Percentiles rank a stretch among this genome's conserved stretches.
Conservation (phyloP, 2,888 invertebrate species). For the Phyto melanocephala region DNA sequence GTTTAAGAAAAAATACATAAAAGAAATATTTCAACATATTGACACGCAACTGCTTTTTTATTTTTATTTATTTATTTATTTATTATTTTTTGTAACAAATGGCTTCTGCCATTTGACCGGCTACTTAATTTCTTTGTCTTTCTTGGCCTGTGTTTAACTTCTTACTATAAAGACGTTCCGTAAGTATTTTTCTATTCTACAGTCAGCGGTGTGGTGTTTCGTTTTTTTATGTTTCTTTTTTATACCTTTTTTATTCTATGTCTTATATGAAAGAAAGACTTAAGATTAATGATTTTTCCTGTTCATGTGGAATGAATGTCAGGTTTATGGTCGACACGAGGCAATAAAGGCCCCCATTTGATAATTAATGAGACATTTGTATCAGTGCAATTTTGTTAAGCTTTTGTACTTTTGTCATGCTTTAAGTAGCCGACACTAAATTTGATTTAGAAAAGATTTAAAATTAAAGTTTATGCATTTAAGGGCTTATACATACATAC, state of each 20-base stretch:
- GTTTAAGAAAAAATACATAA: conserved; percentile 13
- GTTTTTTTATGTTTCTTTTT: no score
- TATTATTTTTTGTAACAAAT: conserved; percentile 32
- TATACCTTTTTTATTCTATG: conserved; percentile 1
- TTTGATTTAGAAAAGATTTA: neutral
- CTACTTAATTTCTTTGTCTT: neutral
- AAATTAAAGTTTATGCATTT: neutral
- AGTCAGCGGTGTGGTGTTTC: conserved; percentile 38
- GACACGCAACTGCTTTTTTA: conserved; percentile 50
- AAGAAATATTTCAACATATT: conserved; percentile 44
- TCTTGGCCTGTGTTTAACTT: neutral
- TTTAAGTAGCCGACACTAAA: conserved; percentile 7
- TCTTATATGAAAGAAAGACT: neutral
- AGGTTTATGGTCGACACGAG: conserved; percentile 57
- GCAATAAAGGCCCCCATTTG: conserved; percentile 63
- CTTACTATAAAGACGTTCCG: neutral
- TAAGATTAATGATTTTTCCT: conserved; percentile 61
- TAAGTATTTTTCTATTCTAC: neutral
- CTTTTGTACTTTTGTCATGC: conserved; percentile 11
- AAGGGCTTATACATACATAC: no score
- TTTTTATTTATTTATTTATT: neutral
- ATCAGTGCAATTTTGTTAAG: conserved; percentile 13
- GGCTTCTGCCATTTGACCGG: conserved; percentile 31
- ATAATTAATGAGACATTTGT: conserved; percentile 61
- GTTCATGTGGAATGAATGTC: conserved; percentile 50